Conservation (phyloP, 2,888 invertebrate genomes). For the Eurois occulta region DNA sequence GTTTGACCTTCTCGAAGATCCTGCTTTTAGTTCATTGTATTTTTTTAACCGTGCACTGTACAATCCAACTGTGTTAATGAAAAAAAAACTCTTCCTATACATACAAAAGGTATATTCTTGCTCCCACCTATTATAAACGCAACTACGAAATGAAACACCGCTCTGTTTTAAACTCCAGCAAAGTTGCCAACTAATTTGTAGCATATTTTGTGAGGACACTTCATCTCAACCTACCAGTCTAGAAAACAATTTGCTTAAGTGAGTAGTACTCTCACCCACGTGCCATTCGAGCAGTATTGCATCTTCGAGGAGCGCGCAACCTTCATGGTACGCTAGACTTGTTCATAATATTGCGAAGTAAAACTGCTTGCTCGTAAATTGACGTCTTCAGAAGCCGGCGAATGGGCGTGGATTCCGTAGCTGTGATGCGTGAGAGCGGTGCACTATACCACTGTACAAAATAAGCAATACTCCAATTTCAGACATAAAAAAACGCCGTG, state of each 20-base stretch:
- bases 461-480: background rate
- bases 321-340: slow-evolving; percentile 39
- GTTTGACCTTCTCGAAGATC: slow-evolving; percentile 49
- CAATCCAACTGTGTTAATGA: background rate
- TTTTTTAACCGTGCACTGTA: slow-evolving; percentile 27
- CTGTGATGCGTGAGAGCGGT: slow-evolving; percentile 33
- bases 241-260: slow-evolving; percentile 59
- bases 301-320: slow-evolving; percentile 33
- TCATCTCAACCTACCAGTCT: slow-evolving; percentile 23
- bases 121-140: background rate
- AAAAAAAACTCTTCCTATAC: background rate
- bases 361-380: slow-evolving; percentile 63
- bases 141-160: slow-evolving; percentile 6
- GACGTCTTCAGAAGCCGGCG: slow-evolving; percentile 47
- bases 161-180: slow-evolving; percentile 22
- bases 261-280: slow-evolving; percentile 35
- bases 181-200: slow-evolving; percentile 15
- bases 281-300: slow-evolving; percentile 51
- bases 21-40: slow-evolving; percentile 56
- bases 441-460: slow-evolving; percentile 23
- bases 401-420: slow-evolving; percentile 26
- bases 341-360: slow-evolving; percentile 62
- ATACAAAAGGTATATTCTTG: background rate
- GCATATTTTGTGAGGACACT: slow-evolving; percentile 38
- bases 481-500: background rate